Conservation (phyloP, 1,140 invertebrate species). For the Heliconius melpomene region DNA sequence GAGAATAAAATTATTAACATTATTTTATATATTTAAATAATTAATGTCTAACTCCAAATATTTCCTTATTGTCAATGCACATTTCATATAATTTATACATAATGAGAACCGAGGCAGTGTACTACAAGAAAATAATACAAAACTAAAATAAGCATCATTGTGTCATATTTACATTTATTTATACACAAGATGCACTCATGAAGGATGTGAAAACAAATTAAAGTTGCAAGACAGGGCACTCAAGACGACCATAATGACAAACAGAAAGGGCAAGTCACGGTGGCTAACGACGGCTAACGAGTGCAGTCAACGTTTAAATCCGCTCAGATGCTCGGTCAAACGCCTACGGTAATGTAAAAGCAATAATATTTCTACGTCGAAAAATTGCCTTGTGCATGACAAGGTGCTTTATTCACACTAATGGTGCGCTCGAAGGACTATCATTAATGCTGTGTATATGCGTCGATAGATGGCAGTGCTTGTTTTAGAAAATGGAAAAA, state of each 20-base stretch:
- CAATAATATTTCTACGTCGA: constrained; percentile 45
- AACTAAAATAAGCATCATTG: constrained; percentile 16
- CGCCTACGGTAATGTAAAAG: constrained; percentile 45
- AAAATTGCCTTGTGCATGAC: constrained; percentile 47
- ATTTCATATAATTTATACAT: constrained; percentile 8
- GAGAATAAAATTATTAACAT: no score
- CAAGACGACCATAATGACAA: constrained; percentile 55
- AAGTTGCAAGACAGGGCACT: constrained; percentile 54
- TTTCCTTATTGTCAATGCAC: neutral
- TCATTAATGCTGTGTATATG: constrained; percentile 14
- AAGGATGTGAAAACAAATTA: constrained; percentile 58
- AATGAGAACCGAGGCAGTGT: neutral
- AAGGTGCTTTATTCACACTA: constrained; percentile 36
- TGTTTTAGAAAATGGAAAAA: neutral
- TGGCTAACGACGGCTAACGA: constrained; percentile 56
- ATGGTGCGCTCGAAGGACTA: constrained; percentile 18
- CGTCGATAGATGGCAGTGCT: constrained; percentile 28
- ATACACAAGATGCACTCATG: constrained; percentile 35
- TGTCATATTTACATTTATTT: constrained; percentile 28
- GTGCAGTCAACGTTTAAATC: constrained; percentile 53
- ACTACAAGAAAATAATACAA: constrained; percentile 10
- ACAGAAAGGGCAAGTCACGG: constrained; percentile 54
- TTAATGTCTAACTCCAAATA: neutral
- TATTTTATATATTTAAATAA: neutral
- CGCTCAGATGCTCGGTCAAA: constrained; percentile 45